Evolutionary conservation across 2,888 invertebrate genomes (phyloP), one percentile per base, ranked within the genome.

Genomic region (Alitta virens): DNA sequence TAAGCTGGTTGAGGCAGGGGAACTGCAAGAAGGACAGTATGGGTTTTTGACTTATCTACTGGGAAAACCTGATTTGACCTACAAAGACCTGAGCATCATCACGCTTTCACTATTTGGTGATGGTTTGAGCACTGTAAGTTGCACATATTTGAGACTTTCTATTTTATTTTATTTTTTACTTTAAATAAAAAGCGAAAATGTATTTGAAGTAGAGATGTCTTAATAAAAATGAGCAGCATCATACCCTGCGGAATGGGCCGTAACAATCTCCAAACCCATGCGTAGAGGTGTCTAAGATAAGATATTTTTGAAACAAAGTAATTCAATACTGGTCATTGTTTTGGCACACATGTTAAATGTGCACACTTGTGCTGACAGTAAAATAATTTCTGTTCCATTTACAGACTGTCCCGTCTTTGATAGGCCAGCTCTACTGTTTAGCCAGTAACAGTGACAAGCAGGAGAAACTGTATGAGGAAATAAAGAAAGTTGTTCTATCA

Each of bases 51-150:
- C 77, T 1, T 84, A 85, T 69, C 73, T 86, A 26, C 76, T 86
- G 46, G 75, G 75, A 24, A 82, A 83, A 63, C 63, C 79, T 54
- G 78, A 81, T 46, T 71, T 86, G 24, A 72, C 75, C 27, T 72
- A 78, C 57, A 78, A 83, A 21, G 87, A 87, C 72, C 88, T 90
- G 0, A 86, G 87, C n/a, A 87, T 89, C 42, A 86, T 91, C 2
- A 88, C 90, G 0, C 79, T 91, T 2, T 91, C 91, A 69, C 85
- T 91, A 78, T 90, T 91, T 76, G 83, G 89, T 9, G 91, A 91
- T 38, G 91, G 91, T n/a, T 87, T 91, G 51, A 90, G 90, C 71
- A 91, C 91, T 73, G 91, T 94, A 84, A 83, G 83, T 68, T 49
- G 5, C 49, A 21, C 49, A 49, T 49, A 21, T 49, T 23, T 49